Percentiles rank a stretch among this genome's conserved stretches.
These are phyloP conservation scores for Paramacrobiotus metropolitanus DNA, from an alignment of 1,140 invertebrate genomes.

Conservation along the genomic window DNA sequence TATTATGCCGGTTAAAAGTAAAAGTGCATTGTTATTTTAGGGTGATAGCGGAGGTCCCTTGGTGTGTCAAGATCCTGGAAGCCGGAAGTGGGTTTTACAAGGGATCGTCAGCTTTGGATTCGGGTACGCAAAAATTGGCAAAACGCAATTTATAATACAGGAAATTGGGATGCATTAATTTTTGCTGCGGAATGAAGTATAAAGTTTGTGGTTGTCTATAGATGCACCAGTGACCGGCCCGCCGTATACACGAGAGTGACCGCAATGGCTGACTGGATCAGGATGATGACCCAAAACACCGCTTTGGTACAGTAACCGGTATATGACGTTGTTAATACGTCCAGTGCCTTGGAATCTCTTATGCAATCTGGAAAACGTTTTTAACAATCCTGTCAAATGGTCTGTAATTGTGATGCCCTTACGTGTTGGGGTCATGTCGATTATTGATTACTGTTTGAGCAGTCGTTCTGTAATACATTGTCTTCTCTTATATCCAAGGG, in stretches of 20 bases:
- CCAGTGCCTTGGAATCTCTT: no score
- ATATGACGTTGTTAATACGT: no score
- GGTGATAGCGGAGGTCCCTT: background rate
- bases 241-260: conserved; percentile 41
- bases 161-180: background rate
- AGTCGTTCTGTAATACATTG: no score
- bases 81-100: background rate
- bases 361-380: no score
- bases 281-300: conserved; percentile 13
- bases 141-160: background rate
- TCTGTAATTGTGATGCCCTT: no score
- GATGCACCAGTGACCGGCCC: conserved; percentile 17
- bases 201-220: background rate
- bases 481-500: no score
- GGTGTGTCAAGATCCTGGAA: background rate
- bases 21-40: background rate
- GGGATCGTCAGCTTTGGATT: background rate
- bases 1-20: no score
- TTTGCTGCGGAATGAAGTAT: background rate
- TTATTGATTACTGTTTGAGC: no score
- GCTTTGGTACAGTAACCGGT: no score
- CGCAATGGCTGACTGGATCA: conserved; percentile 40
- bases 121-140: background rate
- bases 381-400: no score
- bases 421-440: no score